Percentiles rank a stretch among this genome's conserved stretches.
Conservation (phyloP, 2,113 vertebrate species). For the Lepisosteus oculatus region DNA sequence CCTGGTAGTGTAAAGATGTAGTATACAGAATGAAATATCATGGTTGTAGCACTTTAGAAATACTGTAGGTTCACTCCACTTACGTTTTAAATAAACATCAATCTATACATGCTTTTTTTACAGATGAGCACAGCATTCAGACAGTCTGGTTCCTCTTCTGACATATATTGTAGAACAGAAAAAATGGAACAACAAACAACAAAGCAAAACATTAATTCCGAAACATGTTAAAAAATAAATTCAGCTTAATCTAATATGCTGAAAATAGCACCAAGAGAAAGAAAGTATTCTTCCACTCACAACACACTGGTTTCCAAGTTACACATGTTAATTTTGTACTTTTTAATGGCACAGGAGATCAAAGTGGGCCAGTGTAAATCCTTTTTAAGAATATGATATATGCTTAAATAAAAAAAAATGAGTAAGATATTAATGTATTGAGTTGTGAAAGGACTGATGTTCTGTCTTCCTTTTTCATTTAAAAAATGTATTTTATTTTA, state of each 20-base stretch:
- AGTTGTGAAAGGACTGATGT: slow-evolving; percentile 9
- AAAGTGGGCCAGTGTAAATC: background rate
- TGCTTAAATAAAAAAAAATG: slow-evolving; percentile 6
- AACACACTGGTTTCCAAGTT: background rate
- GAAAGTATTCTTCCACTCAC: slow-evolving; percentile 14
- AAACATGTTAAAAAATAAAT: slow-evolving; percentile 13
- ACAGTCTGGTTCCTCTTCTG: no score
- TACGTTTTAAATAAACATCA: no score
- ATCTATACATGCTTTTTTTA: no score
- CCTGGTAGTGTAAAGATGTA: no score
- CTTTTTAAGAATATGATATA: slow-evolving; percentile 5
- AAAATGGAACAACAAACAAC: no score
- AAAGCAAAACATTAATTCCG: no score
- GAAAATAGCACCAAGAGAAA: slow-evolving; percentile 11
- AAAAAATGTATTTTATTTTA: background rate
- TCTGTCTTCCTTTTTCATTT: background rate
- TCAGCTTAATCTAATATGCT: background rate
- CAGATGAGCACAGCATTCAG: no score
- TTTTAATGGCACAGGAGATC: slow-evolving; percentile 16
- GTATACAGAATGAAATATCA: no score
- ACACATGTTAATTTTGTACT: slow-evolving; percentile 6
- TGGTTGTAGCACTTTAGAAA: no score
- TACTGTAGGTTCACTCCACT: no score
- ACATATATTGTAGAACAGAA: no score
- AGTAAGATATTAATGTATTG: slow-evolving; percentile 3